Evolutionary conservation across 2,888 invertebrate species (phyloP), one percentile per base, ranked within the genome.

Genomic region (Nemapogon koenigi): DNA sequence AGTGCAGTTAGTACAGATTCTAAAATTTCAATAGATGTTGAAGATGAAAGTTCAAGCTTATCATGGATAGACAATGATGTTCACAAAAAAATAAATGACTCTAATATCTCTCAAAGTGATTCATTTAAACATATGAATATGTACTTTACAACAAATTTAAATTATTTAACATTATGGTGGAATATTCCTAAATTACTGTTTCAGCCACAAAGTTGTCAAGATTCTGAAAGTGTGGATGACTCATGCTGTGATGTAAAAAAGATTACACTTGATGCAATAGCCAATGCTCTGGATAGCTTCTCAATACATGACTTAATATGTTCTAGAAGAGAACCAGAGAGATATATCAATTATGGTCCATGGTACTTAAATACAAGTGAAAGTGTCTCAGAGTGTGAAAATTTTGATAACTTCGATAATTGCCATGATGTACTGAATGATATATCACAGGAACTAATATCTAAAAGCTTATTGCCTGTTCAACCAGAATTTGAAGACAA

Each of bases 41-140:
- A 67, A 46, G 70, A 75, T 48, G 76, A 78, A 51, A 59, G 48
- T 41, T 78, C 73, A 10, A 62, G 58, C 43, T 61, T 61, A 50
- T 73, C 75, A 26, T 78, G 76, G 78, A 47, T 51, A 15, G 66
- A 65, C 37, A 50, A 49, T 37, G 63, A 66, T 32, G 48, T 46
- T 39, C 60, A 32, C 58, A 58, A 7, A 55, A 43, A 40, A 42
- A 39, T 43, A 17, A 38, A 8, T 11, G 16, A 32, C 25, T 29
- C 25, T 13, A 39, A 46, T 37, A 43, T 40, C 39, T 31, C 35
- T 30, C 41, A 42, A 32, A 31, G 54, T 41, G 46, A 39, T 33
- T 25, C 53, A 30, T 55, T 53, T 51, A 50, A 50, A 11, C 52
- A 43, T 39, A 51, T 61, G n/a, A n/a, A n/a, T n/a, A n/a, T n/a